Base-by-base conservation (phyloP, 2,888 invertebrate genomes). In the Zhuqinia jingwanae region DNA sequence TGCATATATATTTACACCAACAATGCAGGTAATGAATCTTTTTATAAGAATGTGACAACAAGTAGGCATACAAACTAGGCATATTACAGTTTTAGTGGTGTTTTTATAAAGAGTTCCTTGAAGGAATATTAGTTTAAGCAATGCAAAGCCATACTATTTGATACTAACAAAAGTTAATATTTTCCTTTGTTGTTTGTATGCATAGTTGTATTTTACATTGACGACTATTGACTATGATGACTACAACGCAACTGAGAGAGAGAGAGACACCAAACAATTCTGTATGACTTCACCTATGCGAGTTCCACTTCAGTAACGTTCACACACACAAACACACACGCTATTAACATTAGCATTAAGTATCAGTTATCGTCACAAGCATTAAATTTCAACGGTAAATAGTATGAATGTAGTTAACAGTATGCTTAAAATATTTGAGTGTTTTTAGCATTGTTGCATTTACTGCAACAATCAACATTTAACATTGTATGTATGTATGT, bases 261-360 rank as follows among this genome's bases (percentile, higher is more conserved):
- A 36, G 36, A n/a, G n/a, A n/a, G n/a, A n/a, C n/a, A n/a, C n/a
- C n/a, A n/a, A n/a, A n/a, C n/a, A n/a, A n/a, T n/a, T n/a, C n/a
- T n/a, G n/a, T n/a, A n/a, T n/a, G n/a, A n/a, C n/a, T n/a, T n/a
- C n/a, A n/a, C n/a, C n/a, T 42, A 65, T 65, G 42, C 60, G 58
- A 15, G 77, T 77, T 77, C 77, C 58, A 77, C 77, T 13, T 77
- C 60, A 77, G 77, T 58, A 42, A 77, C 77, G 45, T 60, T 77
- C 36, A 60, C 60, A 60, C n/a, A 27, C 10, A 42, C 65, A 42
- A n/a, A n/a, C n/a, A n/a, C n/a, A n/a, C n/a, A n/a, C n/a, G n/a
- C n/a, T n/a, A n/a, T n/a, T n/a, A n/a, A n/a, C n/a, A n/a, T n/a
- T n/a, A n/a, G n/a, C n/a, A n/a, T n/a, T n/a, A n/a, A n/a, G n/a